A percentile compares a stretch with the other conserved stretches of the same genome.
Evolutionary conservation across 2,113 vertebrate genomes (phyloP).

Genomic region (Oryctolagus cuniculus): DNA sequence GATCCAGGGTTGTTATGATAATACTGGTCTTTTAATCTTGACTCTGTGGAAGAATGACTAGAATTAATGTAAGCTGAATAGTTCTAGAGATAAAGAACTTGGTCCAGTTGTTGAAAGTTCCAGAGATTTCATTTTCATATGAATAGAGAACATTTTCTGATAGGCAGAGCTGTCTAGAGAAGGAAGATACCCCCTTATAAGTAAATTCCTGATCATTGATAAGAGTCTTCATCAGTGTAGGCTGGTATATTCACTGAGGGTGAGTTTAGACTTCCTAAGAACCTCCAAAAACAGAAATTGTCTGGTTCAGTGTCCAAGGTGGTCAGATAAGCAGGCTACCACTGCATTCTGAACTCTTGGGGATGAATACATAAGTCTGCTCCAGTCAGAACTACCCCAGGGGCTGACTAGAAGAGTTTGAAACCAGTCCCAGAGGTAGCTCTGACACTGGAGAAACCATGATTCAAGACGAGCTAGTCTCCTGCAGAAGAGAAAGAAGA

Average conservation of each 20-base stretch:
- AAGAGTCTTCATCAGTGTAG: slow-evolving; percentile 3
- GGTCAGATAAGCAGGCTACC: background rate
- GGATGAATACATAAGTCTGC: background rate
- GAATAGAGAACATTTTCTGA: slow-evolving; percentile 2
- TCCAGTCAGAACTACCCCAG: background rate
- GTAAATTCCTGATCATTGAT: background rate
- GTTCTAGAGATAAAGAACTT: slow-evolving; percentile 16
- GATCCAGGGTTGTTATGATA: background rate
- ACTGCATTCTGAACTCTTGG: background rate
- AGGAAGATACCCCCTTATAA: background rate
- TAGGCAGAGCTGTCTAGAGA: slow-evolving; percentile 40
- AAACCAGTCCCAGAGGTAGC: background rate
- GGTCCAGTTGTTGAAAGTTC: background rate
- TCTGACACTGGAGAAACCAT: background rate
- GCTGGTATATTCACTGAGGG: background rate
- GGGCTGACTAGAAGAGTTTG: background rate
- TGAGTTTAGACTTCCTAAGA: background rate
- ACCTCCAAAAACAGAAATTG: background rate
- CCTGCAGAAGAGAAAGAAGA: background rate
- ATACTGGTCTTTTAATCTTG: background rate
- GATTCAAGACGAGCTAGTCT: background rate
- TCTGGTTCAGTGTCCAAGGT: background rate
- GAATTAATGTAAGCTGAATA: background rate
- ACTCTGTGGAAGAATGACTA: background rate
- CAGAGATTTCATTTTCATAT: background rate